A percentile compares a stretch with the other conserved stretches of the same genome.
phyloP scores from a whole-genome alignment of 2,113 vertebrate genomes.

The Nerophis lumbriciformis region DNA sequence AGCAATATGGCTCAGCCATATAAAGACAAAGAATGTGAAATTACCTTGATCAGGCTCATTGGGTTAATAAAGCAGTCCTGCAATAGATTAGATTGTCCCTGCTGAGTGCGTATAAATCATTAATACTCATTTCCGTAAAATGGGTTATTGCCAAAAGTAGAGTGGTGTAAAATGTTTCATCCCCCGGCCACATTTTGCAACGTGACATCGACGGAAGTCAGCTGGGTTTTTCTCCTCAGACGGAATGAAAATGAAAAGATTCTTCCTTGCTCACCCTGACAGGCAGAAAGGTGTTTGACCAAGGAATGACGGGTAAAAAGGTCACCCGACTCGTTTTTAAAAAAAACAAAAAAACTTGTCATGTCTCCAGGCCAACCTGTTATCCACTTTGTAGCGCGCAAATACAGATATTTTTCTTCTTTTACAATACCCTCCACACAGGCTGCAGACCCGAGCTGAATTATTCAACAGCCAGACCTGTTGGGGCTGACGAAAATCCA shows the following conservation, averaged over 20 bases:
- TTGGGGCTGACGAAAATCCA: slow-evolving; percentile 51
- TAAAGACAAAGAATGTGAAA: slow-evolving; percentile 5
- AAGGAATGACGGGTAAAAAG: slow-evolving; percentile 3
- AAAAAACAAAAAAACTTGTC: slow-evolving; percentile 14
- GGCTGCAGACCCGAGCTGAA: slow-evolving; percentile 40
- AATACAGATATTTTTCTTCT: slow-evolving; percentile 37
- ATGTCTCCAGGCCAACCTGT: slow-evolving; percentile 40
- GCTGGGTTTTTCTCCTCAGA: not conserved
- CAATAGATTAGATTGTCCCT: not conserved
- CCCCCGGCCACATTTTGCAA: not conserved
- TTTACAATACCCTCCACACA: slow-evolving; percentile 26
- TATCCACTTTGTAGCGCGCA: slow-evolving; percentile 52
- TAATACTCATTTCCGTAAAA: not conserved
- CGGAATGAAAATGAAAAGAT: slow-evolving; percentile 28
- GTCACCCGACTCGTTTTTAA: slow-evolving; percentile 15
- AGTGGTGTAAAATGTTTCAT: not conserved
- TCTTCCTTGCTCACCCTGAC: slow-evolving; percentile 6
- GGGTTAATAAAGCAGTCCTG: slow-evolving; percentile 3
- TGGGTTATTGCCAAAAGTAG: slow-evolving; percentile 8
- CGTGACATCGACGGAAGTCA: slow-evolving; percentile 2
- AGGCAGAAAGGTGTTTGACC: too few species aligned
- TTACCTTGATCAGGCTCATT: not conserved
- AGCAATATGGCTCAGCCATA: not conserved
- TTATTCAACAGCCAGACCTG: slow-evolving; percentile 56
- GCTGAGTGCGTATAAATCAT: not conserved